phyloP scores from a whole-genome alignment of 1,140 invertebrate genomes.

The Ganaspis sp. region DNA sequence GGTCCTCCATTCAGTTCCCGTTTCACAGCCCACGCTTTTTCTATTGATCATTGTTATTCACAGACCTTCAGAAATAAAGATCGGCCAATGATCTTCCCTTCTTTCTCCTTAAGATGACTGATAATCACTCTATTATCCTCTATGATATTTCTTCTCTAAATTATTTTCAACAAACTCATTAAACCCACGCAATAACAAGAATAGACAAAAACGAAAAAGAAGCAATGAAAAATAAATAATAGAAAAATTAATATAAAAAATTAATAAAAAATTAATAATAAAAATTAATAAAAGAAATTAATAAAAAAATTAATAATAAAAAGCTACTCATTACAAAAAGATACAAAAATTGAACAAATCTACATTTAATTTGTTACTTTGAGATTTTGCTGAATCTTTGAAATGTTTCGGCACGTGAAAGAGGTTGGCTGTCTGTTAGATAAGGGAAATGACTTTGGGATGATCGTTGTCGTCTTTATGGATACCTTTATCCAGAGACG shows the following conservation, averaged over 20 bases:
- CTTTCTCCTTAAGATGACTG: background rate
- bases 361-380: too few species aligned
- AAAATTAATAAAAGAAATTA: too few species aligned
- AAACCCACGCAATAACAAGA: too few species aligned
- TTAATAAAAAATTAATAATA: too few species aligned
- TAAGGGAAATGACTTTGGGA: background rate
- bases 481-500: background rate
- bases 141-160: background rate
- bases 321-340: too few species aligned
- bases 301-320: too few species aligned
- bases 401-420: background rate
- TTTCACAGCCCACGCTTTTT: constrained; percentile 54
- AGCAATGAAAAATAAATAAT: too few species aligned
- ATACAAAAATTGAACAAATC: too few species aligned
- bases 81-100: background rate
- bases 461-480: constrained; percentile 1
- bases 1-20: constrained; percentile 48
- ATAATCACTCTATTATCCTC: background rate
- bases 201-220: too few species aligned
- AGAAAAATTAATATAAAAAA: too few species aligned
- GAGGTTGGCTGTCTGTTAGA: background rate
- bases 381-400: too few species aligned
- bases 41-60: constrained; percentile 49
- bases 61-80: constrained; percentile 19
- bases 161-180: too few species aligned